A percentile compares a stretch with the other conserved stretches of the same genome.
phyloP scores from a whole-genome alignment of 2,113 vertebrate genomes.

The Pimephales promelas region DNA sequence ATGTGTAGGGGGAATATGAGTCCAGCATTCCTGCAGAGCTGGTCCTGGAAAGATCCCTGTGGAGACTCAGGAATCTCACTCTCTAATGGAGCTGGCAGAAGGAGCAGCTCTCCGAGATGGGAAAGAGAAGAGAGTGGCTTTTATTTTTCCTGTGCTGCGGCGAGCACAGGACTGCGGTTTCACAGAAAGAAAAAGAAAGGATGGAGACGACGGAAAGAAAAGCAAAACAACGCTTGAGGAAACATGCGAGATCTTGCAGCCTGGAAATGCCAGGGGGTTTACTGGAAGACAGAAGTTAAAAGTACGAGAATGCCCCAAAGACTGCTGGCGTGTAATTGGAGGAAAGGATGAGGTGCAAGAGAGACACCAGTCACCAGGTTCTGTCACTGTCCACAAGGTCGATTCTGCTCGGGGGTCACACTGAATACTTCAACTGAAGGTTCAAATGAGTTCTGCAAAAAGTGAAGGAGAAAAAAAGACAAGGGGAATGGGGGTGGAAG shows the following conservation, averaged over 20 bases:
- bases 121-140: constrained; percentile 48
- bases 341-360: not conserved
- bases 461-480: not conserved
- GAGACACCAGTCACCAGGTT: not conserved
- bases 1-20: constrained; percentile 31
- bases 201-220: constrained; percentile 45
- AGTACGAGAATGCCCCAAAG: constrained; percentile 7
- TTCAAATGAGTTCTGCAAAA: constrained; percentile 24
- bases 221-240: constrained; percentile 41
- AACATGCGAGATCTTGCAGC: constrained; percentile 40
- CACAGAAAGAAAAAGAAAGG: constrained; percentile 49
- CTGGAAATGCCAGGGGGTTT: constrained; percentile 55
- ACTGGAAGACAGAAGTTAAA: constrained; percentile 37
- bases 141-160: constrained; percentile 54
- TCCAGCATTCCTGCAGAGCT: constrained; percentile 51
- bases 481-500: not conserved
- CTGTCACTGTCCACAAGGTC: not conserved
- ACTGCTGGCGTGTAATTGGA: not conserved
- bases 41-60: constrained; percentile 61
- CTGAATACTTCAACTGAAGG: not conserved
- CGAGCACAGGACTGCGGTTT: constrained; percentile 49
- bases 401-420: too few relatives aligned
- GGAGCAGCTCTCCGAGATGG: constrained; percentile 57
- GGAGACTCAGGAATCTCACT: constrained; percentile 59
- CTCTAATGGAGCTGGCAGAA: constrained; percentile 59